Evolutionary conservation across 2,797 vertebrate species (phyloP).

Genomic region (Fratercula arctica): DNA sequence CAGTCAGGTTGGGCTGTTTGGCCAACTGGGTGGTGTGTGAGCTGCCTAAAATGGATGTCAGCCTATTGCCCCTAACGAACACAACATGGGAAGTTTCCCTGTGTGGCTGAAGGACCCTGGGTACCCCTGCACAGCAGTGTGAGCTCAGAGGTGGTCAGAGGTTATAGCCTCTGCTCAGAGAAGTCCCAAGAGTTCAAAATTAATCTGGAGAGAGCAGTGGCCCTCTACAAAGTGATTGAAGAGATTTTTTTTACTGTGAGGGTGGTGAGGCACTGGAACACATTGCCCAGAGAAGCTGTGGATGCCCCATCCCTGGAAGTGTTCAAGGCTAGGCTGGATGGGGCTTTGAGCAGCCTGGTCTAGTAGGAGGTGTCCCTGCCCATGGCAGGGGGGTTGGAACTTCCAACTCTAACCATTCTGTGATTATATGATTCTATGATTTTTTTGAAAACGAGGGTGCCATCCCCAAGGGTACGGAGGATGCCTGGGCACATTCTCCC

Average conservation of each 20-base stretch:
- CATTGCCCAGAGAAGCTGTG: background rate
- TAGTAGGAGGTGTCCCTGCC: background rate
- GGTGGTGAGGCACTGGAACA: background rate
- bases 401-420: background rate
- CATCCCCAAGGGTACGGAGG: background rate
- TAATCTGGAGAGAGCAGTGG: background rate
- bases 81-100: background rate
- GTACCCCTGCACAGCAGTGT: background rate
- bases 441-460: background rate
- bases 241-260: background rate
- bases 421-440: background rate
- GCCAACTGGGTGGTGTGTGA: background rate
- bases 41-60: background rate
- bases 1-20: background rate
- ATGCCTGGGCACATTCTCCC: background rate
- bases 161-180: background rate
- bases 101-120: background rate
- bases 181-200: background rate
- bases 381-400: background rate
- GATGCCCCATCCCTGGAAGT: background rate
- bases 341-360: background rate
- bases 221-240: background rate
- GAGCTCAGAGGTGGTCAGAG: background rate
- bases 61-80: background rate
- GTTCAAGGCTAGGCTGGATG: background rate